Base-by-base conservation (phyloP, 1,140 invertebrate species). In the Drosophila hydei region DNA sequence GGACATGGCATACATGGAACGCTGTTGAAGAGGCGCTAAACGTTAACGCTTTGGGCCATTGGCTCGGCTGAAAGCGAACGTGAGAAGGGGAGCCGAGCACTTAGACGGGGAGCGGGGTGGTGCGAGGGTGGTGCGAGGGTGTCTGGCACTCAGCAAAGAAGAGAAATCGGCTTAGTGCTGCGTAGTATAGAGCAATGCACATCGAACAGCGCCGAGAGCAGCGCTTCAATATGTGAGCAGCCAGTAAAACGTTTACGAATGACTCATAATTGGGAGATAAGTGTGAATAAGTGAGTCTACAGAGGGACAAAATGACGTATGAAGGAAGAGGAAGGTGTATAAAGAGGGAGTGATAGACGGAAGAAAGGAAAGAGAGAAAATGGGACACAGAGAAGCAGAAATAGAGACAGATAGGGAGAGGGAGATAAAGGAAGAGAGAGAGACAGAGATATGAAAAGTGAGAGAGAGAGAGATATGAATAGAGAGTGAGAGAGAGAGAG, bases 41-140 rank as follows among this genome's bases (percentile, higher is more conserved):
- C 79, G 79, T 72, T 83, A 74, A 69, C 72, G 79, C 79, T 78
- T 68, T 75, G 52, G 79, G 79, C 78, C 59, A 80, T 80, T 80
- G 62, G 59, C 58, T 62, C 23, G 21, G 33, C 19, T 9, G 25
- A 36, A 52, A 33, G 27, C 36, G 5, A 25, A 38, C 7, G 16
- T 11, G 23, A 9, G 5, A 68, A 9, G 16, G 50, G 30, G 12
- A 6, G 30, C 2, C 14, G 12, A 38, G 18, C 30, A 33, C 8
- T 12, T 5, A 16, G 38, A 7, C n/a, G 38, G 6, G 36, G 3
- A 6, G 38, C 3, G 21, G 11, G 9, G 12, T 4, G 21, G 6
- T 12, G 21, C 45, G 7, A 5, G 36, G 36, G 12, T 1, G 36
- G 36, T 12, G 36, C 1, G 36, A 2, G 36, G 4, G n/a, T 38